Evolutionary conservation across 2,797 vertebrate genomes (phyloP), one percentile per base, ranked within the genome.

Genomic region (Anguilla obscura): DNA sequence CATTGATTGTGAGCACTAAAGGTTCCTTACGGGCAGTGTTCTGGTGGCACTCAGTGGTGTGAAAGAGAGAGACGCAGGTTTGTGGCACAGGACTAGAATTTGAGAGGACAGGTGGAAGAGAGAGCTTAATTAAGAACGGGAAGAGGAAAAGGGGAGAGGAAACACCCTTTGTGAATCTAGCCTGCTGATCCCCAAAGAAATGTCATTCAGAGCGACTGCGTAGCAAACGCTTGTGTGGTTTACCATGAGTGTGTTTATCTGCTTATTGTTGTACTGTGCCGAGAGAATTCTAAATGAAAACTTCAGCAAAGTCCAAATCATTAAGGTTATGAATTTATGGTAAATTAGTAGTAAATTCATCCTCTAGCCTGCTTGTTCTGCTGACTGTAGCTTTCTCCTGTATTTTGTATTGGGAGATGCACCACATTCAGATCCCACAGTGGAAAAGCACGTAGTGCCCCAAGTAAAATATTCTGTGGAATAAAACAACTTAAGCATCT

Each of bases 1-100:
- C 74, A 52, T 60, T 66, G 69, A 66, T 45, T 63, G 27, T 63
- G 40, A 85, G 58, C 30, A 56, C 54, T 85, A 66, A 66, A 66
- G 54, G 52, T 63, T 85, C 84, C 60, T 66, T 85, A 36, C 84
- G 40, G 56, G 56, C 30, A 18, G 24, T 60, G 27, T 85, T 30
- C 56, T 60, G 18, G 27, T 16, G 30, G n/a, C 2, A 54, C 82
- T 12, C n/a, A 54, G 8, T 56, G 48, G 50, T 16, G n/a, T 7
- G 52, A 45, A 82, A 50, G 45, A 83, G 66, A 12, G 33, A 40
- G 24, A 63, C 36, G 48, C 71, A 86, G 16, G 52, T 40, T 40
- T 40, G 36, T 40, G 36, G 36, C 36, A 40, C 36, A 40, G 36
- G 36, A 40, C 36, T 52, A 3, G 76, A 40, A 1, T 12, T 27